Percentiles rank a stretch among this genome's conserved stretches.
These are phyloP conservation scores for Phalacrocorax brasilianus DNA, from an alignment of 2,113 vertebrate genomes.

Conservation along the genomic window DNA sequence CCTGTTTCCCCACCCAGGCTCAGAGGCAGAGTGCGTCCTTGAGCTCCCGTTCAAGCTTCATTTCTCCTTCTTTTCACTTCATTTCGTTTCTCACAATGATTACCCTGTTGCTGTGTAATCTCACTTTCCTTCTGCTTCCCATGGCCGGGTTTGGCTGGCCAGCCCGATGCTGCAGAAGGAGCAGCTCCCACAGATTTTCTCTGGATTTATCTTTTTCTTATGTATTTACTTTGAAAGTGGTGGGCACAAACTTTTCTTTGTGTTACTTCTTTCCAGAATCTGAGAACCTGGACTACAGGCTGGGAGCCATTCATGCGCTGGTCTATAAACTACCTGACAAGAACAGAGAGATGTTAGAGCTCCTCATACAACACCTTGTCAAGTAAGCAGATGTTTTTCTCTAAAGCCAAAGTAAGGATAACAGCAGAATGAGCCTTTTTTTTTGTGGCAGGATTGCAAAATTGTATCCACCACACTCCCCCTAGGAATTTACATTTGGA, in stretches of 20 bases:
- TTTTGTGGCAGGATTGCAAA: neutral
- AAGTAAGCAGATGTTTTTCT: conserved; percentile 75
- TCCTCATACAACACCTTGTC: conserved; percentile 91
- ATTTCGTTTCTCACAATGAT: neutral
- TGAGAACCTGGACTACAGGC: conserved; percentile 89
- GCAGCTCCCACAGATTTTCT: neutral
- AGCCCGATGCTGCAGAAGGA: neutral
- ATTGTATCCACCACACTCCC: neutral
- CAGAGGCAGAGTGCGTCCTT: neutral
- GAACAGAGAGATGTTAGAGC: conserved; percentile 91
- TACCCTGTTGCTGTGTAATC: neutral
- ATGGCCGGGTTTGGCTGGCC: neutral
- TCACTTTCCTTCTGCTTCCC: neutral
- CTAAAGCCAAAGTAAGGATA: neutral
- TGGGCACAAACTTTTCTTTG: neutral
- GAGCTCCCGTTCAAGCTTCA: neutral
- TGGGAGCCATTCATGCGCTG: conserved; percentile 91
- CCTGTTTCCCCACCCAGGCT: neutral
- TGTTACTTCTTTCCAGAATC: conserved; percentile 80
- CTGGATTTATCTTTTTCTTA: neutral
- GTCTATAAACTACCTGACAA: conserved; percentile 93
- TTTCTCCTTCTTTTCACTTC: neutral
- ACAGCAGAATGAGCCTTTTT: neutral
- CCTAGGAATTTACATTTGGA: neutral
- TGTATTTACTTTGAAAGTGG: neutral